Conservation (phyloP, 2,888 invertebrate species). For the Latheticus oryzae region DNA sequence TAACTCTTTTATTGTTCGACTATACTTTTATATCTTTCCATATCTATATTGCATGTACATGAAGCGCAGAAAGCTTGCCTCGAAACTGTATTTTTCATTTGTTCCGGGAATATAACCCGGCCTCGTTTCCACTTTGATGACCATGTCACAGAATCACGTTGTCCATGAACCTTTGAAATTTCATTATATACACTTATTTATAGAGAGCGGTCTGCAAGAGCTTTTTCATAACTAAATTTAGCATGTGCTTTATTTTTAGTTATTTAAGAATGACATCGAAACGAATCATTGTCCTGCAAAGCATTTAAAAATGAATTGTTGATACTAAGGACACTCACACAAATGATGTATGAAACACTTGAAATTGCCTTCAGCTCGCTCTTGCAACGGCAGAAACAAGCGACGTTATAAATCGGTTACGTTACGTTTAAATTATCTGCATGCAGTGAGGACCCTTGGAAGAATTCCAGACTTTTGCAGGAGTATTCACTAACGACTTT, state of each 20-base stretch:
- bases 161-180: conserved; percentile 43
- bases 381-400: no score
- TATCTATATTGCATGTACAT: conserved; percentile 32
- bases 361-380: no score
- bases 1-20: conserved; percentile 28
- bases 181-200: conserved; percentile 44
- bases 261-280: background rate
- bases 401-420: no score
- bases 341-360: no score
- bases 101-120: conserved; percentile 42
- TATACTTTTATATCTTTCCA: conserved; percentile 34
- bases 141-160: conserved; percentile 44
- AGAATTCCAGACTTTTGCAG: conserved; percentile 17
- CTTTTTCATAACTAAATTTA: conserved; percentile 17
- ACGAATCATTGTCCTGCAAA: no score
- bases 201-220: conserved; percentile 9
- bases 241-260: conserved; percentile 15
- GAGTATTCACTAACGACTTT: conserved; percentile 32
- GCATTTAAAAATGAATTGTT: no score
- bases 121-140: conserved; percentile 44
- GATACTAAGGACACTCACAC: no score
- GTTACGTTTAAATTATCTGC: conserved; percentile 9
- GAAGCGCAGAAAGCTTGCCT: conserved; percentile 8
- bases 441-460: conserved; percentile 6
- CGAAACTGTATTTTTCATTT: conserved; percentile 43